Base-by-base conservation (phyloP, 1,140 invertebrate species). In the Pachypsylla venusta region DNA sequence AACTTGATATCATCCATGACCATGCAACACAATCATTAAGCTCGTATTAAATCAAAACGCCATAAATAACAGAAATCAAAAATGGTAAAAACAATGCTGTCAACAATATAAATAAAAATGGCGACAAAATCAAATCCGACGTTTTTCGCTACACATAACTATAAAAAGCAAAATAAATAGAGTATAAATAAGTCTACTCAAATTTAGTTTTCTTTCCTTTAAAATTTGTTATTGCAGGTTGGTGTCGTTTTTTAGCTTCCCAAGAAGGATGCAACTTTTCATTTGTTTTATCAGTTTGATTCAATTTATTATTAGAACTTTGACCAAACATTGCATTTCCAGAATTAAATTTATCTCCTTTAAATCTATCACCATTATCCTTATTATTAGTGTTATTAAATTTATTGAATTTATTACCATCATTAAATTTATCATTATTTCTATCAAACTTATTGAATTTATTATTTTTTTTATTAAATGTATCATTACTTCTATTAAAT, bases 361-460 rank as follows among this genome's bases (percentile, higher is more conserved):
- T 48, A 35, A 35, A 35, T 35, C n/a, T 35, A n/a, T n/a, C 30
- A n/a, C n/a, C n/a, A n/a, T n/a, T n/a, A n/a, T n/a, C n/a, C n/a
- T n/a, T n/a, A n/a, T n/a, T n/a, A n/a, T n/a, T n/a, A n/a, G n/a
- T n/a, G n/a, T n/a, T n/a, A n/a, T n/a, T n/a, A n/a, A n/a, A n/a
- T n/a, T n/a, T n/a, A 19, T 48, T n/a, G 42, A 48, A 48, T 48
- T 48, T 48, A n/a, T n/a, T 48, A 48, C 42, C 42, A 35, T n/a
- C 30, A 35, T 7, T n/a, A 35, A 35, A 35, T 35, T n/a, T 35
- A n/a, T 35, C 30, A 35, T 7, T 10, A n/a, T 48, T 48, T 5
- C 4, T 5, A 22, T 48, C 42, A 35, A 12, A 35, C 10, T 35
- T 35, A 10, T 10, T 12, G 16, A 35, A 35, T 16, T 35, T 35